Percentiles rank a stretch among this genome's conserved stretches.
These are phyloP conservation scores for Xenopus borealis DNA, from an alignment of 2,113 vertebrate species.

Conservation along the genomic window DNA sequence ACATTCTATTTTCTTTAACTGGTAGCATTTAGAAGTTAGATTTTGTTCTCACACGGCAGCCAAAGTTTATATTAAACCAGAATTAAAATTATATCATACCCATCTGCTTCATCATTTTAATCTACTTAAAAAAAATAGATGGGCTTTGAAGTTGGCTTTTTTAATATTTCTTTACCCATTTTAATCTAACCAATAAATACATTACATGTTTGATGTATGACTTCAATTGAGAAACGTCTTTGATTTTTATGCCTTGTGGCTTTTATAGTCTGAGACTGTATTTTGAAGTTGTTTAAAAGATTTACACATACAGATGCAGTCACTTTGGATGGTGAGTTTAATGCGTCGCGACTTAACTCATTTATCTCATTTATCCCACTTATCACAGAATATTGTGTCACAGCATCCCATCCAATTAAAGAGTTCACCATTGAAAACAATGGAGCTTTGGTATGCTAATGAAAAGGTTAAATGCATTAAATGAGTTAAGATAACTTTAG, in stretches of 20 bases:
- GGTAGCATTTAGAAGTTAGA: constrained; percentile 2
- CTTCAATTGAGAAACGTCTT: constrained; percentile 36
- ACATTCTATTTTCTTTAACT: constrained; percentile 30
- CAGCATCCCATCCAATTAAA: too few species aligned
- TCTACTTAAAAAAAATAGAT: constrained; percentile 38
- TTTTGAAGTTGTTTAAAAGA: constrained; percentile 41
- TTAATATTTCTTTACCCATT: constrained; percentile 32
- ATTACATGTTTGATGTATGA: constrained; percentile 43
- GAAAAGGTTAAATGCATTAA: too few species aligned
- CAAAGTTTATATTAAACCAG: constrained; percentile 6
- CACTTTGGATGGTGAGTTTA: too few species aligned
- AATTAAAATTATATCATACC: constrained; percentile 33
- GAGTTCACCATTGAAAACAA: too few species aligned
- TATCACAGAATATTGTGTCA: too few species aligned
- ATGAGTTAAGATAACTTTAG: too few species aligned
- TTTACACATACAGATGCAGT: too few species aligned
- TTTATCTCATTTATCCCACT: too few species aligned
- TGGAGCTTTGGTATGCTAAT: too few species aligned
- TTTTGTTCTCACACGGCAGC: constrained; percentile 36
- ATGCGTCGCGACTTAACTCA: too few species aligned
- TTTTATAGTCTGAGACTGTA: constrained; percentile 23
- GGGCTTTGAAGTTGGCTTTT: constrained; percentile 31
- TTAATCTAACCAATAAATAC: constrained; percentile 34
- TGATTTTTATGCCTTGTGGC: constrained; percentile 40
- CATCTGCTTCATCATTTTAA: constrained; percentile 38